Conservation (phyloP, 2,888 invertebrate species). For the Tenthredo scrophulariae region DNA sequence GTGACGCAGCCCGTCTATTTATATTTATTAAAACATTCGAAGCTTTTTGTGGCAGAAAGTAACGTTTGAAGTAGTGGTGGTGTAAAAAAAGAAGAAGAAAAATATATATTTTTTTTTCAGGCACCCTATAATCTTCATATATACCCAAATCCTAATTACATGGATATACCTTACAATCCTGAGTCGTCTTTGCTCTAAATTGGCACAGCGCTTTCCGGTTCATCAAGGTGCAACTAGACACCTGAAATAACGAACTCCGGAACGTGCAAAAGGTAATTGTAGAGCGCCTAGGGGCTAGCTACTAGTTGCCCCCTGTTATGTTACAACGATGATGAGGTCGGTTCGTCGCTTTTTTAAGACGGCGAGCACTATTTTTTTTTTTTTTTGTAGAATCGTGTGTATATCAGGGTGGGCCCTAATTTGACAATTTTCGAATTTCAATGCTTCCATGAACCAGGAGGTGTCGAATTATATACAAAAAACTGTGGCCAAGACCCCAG, state of each 20-base stretch:
- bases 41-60: too few relatives aligned
- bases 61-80: too few relatives aligned
- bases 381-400: too few relatives aligned
- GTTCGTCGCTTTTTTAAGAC: neutral
- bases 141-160: slow-evolving; percentile 14
- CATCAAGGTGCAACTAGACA: slow-evolving; percentile 62
- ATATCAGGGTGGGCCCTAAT: too few relatives aligned
- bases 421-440: too few relatives aligned
- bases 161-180: neutral
- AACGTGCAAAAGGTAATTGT: slow-evolving; percentile 42
- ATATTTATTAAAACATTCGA: too few relatives aligned
- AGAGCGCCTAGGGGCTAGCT: slow-evolving; percentile 17
- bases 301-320: slow-evolving; percentile 3
- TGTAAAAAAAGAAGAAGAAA: too few relatives aligned
- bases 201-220: slow-evolving; percentile 42
- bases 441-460: too few relatives aligned
- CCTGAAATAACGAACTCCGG: slow-evolving; percentile 63
- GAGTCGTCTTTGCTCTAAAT: slow-evolving; percentile 34
- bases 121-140: neutral
- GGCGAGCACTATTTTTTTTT: neutral
- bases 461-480: too few relatives aligned
- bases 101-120: too few relatives aligned
- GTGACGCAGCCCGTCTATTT: too few relatives aligned
- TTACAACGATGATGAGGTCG: slow-evolving; percentile 21
- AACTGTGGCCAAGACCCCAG: too few relatives aligned